Base-by-base conservation (phyloP, 1,140 invertebrate species). In the Apis laboriosa region DNA sequence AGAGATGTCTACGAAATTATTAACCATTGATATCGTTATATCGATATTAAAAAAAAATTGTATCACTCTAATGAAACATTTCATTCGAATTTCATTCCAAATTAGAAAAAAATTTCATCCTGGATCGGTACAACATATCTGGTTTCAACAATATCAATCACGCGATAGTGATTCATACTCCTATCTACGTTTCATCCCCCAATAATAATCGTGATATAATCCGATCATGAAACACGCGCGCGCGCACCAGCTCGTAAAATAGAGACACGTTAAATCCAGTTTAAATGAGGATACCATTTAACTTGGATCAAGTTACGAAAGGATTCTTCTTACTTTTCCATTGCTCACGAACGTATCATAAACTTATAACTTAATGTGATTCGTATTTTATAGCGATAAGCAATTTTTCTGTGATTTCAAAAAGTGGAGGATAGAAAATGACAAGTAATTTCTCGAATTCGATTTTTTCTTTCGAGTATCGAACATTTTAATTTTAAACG, bases 321-420 rank as follows among this genome's bases (percentile, higher is more conserved):
- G 72, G 55, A 60, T 81, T 81, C 79, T 81, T 81, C 63, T 58
- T 81, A 67, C 61, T 81, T 81, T 76, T n/a, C 13, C 34, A 81
- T 76, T 76, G 73, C 61, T 34, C 79, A 60, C 79, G 17, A 67
- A 73, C 63, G 79, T 76, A 19, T 49, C 53, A 53, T 81, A 81
- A 76, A 53, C 55, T 76, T 73, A 73, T 28, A 1, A n/a, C 55
- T 24, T 55, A 68, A 34, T 60, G 72, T 53, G 58, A 76, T 60
- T 43, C 11, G 53, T 67, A 55, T 67, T 81, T 66, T 58, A 73
- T 73, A 24, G 64, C 9, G n/a, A 19, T 63, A 28, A 43, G 28
- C 5, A 43, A 43, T 34, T 34, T 34, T 34, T 34, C 34, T 34
- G 3, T 2, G 34, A 0, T 43, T 43, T 43, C 34, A 43, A 43